These are phyloP conservation scores for Chitala chitala DNA, from an alignment of 2,113 vertebrate species.

Conservation along the genomic window DNA sequence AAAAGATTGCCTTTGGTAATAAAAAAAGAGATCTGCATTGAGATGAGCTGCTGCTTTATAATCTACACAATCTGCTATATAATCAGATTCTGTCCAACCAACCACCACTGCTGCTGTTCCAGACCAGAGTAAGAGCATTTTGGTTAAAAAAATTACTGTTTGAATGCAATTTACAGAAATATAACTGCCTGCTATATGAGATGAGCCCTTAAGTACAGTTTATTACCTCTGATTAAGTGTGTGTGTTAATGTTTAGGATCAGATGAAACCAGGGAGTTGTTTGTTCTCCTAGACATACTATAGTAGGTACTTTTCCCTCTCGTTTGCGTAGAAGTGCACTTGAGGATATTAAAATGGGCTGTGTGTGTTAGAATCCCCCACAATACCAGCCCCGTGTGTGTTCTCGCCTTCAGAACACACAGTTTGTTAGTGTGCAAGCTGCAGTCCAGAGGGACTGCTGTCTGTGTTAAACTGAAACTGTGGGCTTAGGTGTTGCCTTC, in stretches of 20 bases:
- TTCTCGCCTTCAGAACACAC: too few species aligned
- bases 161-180: not conserved
- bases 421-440: too few species aligned
- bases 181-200: not conserved
- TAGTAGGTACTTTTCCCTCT: not conserved
- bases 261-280: not conserved
- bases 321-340: too few species aligned
- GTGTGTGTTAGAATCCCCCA: too few species aligned
- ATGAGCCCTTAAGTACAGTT: not conserved
- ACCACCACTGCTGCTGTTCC: not conserved
- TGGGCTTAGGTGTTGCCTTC: not conserved
- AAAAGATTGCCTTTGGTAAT: slow-evolving; percentile 22
- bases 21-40: slow-evolving; percentile 7
- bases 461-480: not conserved
- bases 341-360: too few species aligned
- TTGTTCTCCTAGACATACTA: not conserved
- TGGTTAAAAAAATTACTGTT: not conserved
- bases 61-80: too few species aligned
- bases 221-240: not conserved
- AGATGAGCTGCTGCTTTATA: not conserved
- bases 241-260: not conserved
- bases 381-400: too few species aligned
- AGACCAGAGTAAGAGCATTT: not conserved
- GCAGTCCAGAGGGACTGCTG: too few species aligned
- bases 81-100: not conserved